Evolutionary conservation across 2,888 invertebrate genomes (phyloP), one percentile per base, ranked within the genome.

Genomic region (Cepaea hortensis): DNA sequence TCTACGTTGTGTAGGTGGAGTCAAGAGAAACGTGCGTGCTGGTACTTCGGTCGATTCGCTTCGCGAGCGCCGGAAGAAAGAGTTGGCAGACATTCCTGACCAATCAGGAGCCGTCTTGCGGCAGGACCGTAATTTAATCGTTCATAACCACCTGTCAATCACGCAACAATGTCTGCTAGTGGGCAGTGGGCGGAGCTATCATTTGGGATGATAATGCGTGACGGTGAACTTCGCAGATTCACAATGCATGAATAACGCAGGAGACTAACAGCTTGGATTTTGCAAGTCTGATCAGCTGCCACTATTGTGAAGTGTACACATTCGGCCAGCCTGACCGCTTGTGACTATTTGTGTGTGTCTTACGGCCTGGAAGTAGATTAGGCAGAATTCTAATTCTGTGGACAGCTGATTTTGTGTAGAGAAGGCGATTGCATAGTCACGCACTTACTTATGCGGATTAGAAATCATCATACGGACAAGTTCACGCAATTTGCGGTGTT

Each of bases 211-310:
- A 91, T 90, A 90, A 91, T 91, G 91, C 91, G 90, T 90, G 88
- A 89, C 87, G 89, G 89, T 89, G 88, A 89, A 90, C 89, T 89
- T 88, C 88, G 88, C 89, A 89, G 89, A 89, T 90, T 89, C 91
- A 91, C 90, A 90, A 91, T 91, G 95, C 95, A 95, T 95, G 95
- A 95, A 95, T 95, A 95, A 96, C 96, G 96, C 96, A 96, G 96
- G 90, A 90, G 91, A 90, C 91, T 89, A 91, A 88, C 90, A 90
- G 89, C 90, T 90, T 87, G 90, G 90, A 91, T 91, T 91, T 91
- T 90, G 90, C 89, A 89, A 90, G 90, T 90, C 89, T 90, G 90
- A 90, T 90, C 89, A 90, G 89, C 89, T 55, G 81, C 68, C 76
- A 73, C 77, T 82, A 82, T 86, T 86, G 86, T 86, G 82, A 76